phyloP scores from a whole-genome alignment of 2,113 vertebrate species.

The Tetrax tetrax region DNA sequence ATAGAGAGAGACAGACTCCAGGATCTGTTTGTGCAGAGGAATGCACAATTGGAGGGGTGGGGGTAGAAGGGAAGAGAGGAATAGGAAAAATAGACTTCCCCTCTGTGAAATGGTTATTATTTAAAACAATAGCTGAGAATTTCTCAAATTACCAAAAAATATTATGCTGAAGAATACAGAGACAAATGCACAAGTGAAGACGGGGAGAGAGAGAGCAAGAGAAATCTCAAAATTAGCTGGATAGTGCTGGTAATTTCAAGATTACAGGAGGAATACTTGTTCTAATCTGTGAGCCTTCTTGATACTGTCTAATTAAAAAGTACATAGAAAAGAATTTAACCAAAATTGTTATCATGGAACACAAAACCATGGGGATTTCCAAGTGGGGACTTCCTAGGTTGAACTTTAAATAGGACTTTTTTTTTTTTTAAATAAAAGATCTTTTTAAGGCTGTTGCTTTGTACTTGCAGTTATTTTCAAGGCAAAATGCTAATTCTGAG shows the following conservation, averaged over 20 bases:
- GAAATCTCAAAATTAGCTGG: neutral
- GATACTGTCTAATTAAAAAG: neutral
- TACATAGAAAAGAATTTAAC: neutral
- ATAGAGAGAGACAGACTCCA: neutral
- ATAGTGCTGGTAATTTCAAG: neutral
- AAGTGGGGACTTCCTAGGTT: neutral
- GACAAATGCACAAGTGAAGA: neutral
- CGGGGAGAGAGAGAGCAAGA: neutral
- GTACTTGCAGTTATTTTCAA: neutral
- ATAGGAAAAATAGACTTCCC: slow-evolving; percentile 40
- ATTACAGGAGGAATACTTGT: neutral
- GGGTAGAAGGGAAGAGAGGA: neutral
- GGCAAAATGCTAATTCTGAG: neutral
- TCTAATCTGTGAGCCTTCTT: neutral
- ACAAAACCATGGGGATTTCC: neutral
- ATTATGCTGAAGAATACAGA: neutral
- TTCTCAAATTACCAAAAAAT: neutral
- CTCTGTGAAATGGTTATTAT: slow-evolving; percentile 4
- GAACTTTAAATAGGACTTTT: neutral
- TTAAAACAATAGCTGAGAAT: slow-evolving; percentile 49
- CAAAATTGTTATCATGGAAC: neutral
- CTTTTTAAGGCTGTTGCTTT: neutral
- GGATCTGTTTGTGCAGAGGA: slow-evolving; percentile 17
- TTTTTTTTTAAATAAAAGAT: neutral
- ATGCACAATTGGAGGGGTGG: neutral